phyloP scores from a whole-genome alignment of 2,888 invertebrate genomes.

The Ptilodon capucinus region DNA sequence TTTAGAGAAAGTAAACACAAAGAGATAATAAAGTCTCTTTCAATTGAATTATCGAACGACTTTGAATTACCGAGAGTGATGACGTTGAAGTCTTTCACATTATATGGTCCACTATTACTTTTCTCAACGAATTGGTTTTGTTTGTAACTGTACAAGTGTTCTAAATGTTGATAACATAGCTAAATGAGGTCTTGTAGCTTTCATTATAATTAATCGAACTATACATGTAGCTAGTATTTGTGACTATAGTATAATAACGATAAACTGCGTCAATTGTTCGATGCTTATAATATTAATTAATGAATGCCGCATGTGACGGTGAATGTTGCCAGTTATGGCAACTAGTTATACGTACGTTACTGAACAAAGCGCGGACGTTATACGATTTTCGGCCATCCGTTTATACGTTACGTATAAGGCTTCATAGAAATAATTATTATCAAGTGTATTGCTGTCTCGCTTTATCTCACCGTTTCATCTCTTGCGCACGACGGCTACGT shows the following conservation, averaged over 20 bases:
- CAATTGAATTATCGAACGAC: not conserved
- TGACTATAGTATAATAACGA: not conserved
- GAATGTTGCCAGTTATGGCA: conserved; percentile 50
- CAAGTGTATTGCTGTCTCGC: conserved; percentile 49
- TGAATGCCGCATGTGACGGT: conserved; percentile 43
- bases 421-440: conserved; percentile 73
- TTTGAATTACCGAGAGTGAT: conserved; percentile 9
- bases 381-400: conserved; percentile 75
- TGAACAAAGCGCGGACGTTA: conserved; percentile 73
- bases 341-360: conserved; percentile 43
- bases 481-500: conserved; percentile 64
- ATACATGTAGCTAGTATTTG: too few relatives aligned
- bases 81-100: conserved; percentile 53
- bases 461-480: conserved; percentile 45
- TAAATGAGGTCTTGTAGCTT: too few relatives aligned
- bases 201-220: too few relatives aligned
- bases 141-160: too few relatives aligned
- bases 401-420: conserved; percentile 73
- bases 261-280: not conserved
- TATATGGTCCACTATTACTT: not conserved
- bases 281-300: conserved; percentile 23
- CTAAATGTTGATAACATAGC: too few relatives aligned
- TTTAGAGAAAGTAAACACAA: conserved; percentile 34
- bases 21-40: not conserved
- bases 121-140: not conserved